Evolutionary conservation across 2,113 vertebrate species (phyloP), one percentile per base, ranked within the genome.

Genomic region (Ginglymostoma cirratum): DNA sequence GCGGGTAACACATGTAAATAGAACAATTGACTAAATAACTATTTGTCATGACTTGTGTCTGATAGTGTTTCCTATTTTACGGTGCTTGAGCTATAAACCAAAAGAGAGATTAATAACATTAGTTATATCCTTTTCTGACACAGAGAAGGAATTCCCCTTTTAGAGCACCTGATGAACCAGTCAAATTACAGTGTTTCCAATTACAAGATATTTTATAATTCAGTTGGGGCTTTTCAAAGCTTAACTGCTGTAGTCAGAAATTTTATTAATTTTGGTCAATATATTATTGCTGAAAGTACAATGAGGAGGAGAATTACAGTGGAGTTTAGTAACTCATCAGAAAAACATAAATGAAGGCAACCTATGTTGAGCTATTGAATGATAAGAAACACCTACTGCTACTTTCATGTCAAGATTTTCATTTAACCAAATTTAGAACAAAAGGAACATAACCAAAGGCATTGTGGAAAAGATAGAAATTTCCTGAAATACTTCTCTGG

Each of bases 181-280:
- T 72, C 69, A 70, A 27, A 52, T 95, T 95, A 72, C 94, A 34
- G 19, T 34, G 67, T 95, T 95, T 27, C 69, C 27, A 30, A 95
- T 76, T 34, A 23, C 94, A 95, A 14, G 24, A 52, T 70, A 72
- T 95, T 95, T 95, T 95, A 27, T 95, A 72, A 76, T 95, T 95
- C 69, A 72, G 27, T 72, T 52, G 45, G 72, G 94, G 45, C 94
- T 95, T 2, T 52, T 95, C 67, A 95, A 72, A 72, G 69, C 72
- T 76, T 95, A 27, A 76, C 69, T 76, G 45, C 42, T 95, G 45
- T 34, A 95, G 12, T 95, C 34, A 42, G 52, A 52, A 34, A 95
- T 95, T 72, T 72, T 95, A 95, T 95, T 72, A 95, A 95, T 69
- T 67, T 48, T 72, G 42, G 24, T 69, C 42, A 48, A 72, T 95